phyloP scores from a whole-genome alignment of 1,140 invertebrate genomes.

The Phortica variegata region DNA sequence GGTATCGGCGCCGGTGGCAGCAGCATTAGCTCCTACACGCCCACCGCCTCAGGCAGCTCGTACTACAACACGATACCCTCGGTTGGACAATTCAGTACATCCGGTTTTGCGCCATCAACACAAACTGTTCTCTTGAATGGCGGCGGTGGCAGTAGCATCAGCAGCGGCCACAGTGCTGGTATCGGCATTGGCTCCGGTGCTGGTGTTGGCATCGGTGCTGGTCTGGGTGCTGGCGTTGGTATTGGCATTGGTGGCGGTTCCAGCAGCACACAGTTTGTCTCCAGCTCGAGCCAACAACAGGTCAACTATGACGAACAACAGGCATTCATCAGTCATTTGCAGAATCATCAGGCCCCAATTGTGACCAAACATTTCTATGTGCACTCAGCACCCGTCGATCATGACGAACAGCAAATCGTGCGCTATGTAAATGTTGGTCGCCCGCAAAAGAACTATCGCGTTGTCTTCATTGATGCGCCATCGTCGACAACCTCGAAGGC shows the following conservation, averaged over 20 bases:
- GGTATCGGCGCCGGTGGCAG: conserved; percentile 14
- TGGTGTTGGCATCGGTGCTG: not conserved
- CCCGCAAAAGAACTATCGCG: conserved; percentile 79
- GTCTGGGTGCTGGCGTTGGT: not conserved
- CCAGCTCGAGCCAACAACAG: not conserved
- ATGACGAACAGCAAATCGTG: conserved; percentile 58
- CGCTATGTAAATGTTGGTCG: conserved; percentile 58
- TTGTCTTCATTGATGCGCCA: conserved; percentile 84
- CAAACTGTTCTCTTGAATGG: not conserved
- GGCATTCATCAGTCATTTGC: conserved; percentile 54
- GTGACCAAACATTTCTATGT: conserved; percentile 76
- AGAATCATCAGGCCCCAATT: conserved; percentile 61
- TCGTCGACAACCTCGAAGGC: conserved; percentile 67
- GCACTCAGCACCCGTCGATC: conserved; percentile 71
- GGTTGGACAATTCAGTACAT: conserved; percentile 24
- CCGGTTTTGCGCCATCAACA: conserved; percentile 19
- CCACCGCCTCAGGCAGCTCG: conserved; percentile 50
- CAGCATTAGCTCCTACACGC: conserved; percentile 40
- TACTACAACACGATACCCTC: conserved; percentile 30
- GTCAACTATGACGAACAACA: conserved; percentile 58
- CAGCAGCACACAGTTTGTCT: not conserved
- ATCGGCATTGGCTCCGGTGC: conserved; percentile 1
- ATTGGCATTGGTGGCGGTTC: not conserved
- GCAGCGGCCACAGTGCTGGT: not conserved
- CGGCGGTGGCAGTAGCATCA: not conserved